Base-by-base conservation (phyloP, 2,113 vertebrate species). In the Varanus salvator region DNA sequence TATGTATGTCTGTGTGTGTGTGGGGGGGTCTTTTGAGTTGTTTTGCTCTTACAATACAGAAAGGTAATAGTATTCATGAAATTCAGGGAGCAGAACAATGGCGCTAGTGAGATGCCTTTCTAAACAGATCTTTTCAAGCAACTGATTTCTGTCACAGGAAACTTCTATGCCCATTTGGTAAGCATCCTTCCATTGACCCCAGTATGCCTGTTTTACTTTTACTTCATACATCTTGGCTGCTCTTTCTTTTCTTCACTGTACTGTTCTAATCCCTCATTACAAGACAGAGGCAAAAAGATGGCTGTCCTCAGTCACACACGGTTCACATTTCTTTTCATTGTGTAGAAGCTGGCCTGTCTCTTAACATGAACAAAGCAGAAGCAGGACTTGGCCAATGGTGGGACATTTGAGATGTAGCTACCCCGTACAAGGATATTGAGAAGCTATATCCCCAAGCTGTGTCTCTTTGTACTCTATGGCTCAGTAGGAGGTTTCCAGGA, bases 1-100 rank as follows among this genome's bases (percentile, higher is more conserved):
- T 44, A 3, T 44, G 38, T 44, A 3, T 44, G 38, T 44, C 2
- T 44, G 3, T 44, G 38, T 44, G 38, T 1, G 29, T n/a, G n/a
- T n/a, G 9, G 68, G 68, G 68, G 25, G 31, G 71, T 52, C 71
- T 54, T 52, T 34, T 57, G 60, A 25, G 21, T 71, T 66, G 27
- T 31, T 95, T 92, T 95, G 90, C 54, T 80, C 29, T 52, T 60
- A 60, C 87, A 93, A 93, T 91, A 89, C 85, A 91, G 92, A 92
- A 89, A 3, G 87, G 96, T 96, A 95, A 94, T 92, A 92, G 82
- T 93, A 95, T 85, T 91, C 80, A 91, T 93, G 87, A 95, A 25
- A 94, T 91, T 89, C 87, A 92, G 91, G 85, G 92, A 81, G 80
- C 85, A 90, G 87, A 89, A 93, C 34, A 87, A 69, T 89, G 91